Percentiles rank a stretch among this genome's conserved stretches.
Conservation (phyloP, 2,113 vertebrate species). For the Antigone vipio region DNA sequence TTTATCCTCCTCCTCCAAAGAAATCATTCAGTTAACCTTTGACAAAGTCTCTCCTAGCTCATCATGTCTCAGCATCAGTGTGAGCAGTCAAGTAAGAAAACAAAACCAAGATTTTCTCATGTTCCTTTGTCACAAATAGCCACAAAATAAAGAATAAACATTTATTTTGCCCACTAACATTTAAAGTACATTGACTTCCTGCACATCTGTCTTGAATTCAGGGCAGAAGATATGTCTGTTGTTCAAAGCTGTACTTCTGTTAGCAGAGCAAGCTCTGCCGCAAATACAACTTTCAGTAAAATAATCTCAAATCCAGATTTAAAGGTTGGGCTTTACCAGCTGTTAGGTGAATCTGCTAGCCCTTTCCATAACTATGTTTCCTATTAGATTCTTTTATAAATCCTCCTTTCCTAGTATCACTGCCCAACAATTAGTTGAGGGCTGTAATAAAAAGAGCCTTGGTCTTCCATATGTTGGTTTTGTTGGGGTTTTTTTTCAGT, state of each 20-base stretch:
- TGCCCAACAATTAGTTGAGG: neutral
- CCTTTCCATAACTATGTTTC: neutral
- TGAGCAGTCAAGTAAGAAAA: neutral
- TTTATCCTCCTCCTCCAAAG: neutral
- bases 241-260: neutral
- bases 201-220: slow-evolving; percentile 14
- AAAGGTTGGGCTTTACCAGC: neutral
- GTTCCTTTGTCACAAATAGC: neutral
- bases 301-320: neutral
- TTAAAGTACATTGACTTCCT: neutral
- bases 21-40: neutral
- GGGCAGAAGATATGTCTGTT: neutral
- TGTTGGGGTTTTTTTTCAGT: too few species aligned
- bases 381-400: neutral
- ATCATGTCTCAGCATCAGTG: neutral
- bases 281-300: neutral
- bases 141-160: neutral
- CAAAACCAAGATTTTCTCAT: neutral
- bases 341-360: neutral
- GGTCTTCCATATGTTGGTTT: neutral
- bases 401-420: neutral
- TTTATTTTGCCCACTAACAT: slow-evolving; percentile 7
- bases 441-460: neutral
- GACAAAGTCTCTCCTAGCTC: neutral
- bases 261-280: neutral